Evolutionary conservation across 1,140 invertebrate species (phyloP), one percentile per base, ranked within the genome.

Genomic region (Caligus rogercresseyi): DNA sequence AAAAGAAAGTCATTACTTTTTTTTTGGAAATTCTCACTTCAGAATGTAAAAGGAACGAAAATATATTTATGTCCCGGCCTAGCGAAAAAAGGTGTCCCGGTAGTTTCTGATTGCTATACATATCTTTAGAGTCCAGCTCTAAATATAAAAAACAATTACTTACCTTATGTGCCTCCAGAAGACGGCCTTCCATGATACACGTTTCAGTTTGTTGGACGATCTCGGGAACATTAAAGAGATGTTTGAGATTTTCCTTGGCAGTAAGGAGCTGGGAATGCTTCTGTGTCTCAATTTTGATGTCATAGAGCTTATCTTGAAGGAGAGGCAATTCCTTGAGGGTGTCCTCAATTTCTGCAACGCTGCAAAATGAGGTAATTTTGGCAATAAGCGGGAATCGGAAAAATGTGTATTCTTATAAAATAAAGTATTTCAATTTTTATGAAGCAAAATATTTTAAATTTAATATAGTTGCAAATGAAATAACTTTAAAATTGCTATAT

Each of bases 221-320:
- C 70, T 95, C 90, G 13, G 90, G 91, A 0, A 98, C 91, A 53
- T 90, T 96, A 68, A 98, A 96, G 63, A 98, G 94, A 70, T 98
- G 91, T 71, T 95, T 97, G 3, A 98, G 75, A 73, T 98, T 98
- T 70, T 98, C 93, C 78, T 93, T 92, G 1, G 94, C 93, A 13
- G 93, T 94, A 0, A 89, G 89, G 73, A 96, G 94, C 73, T 98
- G 86, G 0, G 87, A 89, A 74, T 98, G 90, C 18, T 84, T 80
- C 66, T 86, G 86, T 72, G 95, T 95, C 74, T 98, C 93, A 65
- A 89, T 86, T 31, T 89, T 79, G 0, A 98, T 86, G 54, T 84
- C 79, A 70, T 86, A 83, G 7, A 98, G 72, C 43, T 83, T 85
- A 13, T 82, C 78, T 52, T 83, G 84, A 1, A 97, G 74, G 3